Evolutionary conservation across 2,888 invertebrate genomes (phyloP).

Genomic region (Tricholauxania praeusta): DNA sequence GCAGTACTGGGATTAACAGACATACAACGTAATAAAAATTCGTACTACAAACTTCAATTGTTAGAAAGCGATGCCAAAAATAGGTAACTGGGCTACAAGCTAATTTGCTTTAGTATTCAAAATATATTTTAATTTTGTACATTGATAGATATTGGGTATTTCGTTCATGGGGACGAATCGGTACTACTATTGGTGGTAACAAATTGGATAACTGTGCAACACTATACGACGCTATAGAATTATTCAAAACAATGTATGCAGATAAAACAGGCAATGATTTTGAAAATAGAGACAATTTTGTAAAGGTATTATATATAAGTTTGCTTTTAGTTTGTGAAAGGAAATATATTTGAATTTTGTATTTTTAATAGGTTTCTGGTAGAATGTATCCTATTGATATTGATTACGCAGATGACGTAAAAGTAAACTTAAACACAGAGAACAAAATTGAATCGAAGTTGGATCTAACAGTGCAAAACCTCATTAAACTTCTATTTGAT

Average conservation of each 20-base stretch:
- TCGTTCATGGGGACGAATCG: constrained; percentile 96
- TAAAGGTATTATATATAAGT: constrained; percentile 68
- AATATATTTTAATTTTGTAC: not conserved
- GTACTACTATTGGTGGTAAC: constrained; percentile 88
- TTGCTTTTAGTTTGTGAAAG: not conserved
- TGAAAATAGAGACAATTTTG: constrained; percentile 75
- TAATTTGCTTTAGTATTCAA: too few species aligned
- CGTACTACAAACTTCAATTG: constrained; percentile 94
- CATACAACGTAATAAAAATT: constrained; percentile 88
- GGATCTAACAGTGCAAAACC: constrained; percentile 80
- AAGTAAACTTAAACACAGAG: constrained; percentile 63
- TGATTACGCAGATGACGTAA: constrained; percentile 79
- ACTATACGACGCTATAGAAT: constrained; percentile 72
- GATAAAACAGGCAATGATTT: constrained; percentile 91
- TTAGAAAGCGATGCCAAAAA: constrained; percentile 78
- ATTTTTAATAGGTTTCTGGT: constrained; percentile 72
- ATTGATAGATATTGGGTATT: constrained; percentile 80
- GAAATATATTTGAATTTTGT: not conserved
- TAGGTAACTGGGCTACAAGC: constrained; percentile 67
- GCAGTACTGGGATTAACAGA: constrained; percentile 88
- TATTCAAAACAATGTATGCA: constrained; percentile 75
- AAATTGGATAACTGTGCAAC: constrained; percentile 72
- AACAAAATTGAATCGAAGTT: constrained; percentile 75
- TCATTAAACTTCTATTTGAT: constrained; percentile 91
- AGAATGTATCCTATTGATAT: constrained; percentile 81